phyloP scores from a whole-genome alignment of 1,140 invertebrate species.

The Chironomus striatipennis region DNA sequence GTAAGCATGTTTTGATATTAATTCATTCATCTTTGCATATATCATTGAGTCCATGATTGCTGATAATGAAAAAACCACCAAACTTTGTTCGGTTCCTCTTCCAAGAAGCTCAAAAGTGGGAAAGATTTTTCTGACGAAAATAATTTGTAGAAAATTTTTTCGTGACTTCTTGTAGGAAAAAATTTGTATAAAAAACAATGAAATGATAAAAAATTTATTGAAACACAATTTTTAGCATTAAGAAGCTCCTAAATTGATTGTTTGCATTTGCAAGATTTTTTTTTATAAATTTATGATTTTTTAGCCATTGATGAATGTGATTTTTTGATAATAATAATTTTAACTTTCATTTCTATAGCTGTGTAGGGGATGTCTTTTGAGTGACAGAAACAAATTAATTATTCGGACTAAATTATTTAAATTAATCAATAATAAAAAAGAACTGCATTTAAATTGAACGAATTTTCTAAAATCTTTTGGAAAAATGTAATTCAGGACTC shows the following conservation, averaged over 20 bases:
- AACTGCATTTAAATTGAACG: too few relatives aligned
- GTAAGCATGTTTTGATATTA: neutral
- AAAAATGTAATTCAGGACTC: too few relatives aligned
- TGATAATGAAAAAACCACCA: neutral
- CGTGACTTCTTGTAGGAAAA: neutral
- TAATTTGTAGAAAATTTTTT: neutral
- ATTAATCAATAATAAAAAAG: too few relatives aligned
- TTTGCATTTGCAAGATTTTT: neutral
- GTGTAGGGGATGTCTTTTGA: too few relatives aligned
- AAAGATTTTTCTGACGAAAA: neutral
- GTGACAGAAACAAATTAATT: too few relatives aligned
- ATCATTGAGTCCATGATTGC: neutral
- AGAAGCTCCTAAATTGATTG: neutral
- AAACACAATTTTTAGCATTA: neutral
- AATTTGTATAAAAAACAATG: neutral
- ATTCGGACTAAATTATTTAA: too few relatives aligned
- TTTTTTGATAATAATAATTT: neutral
- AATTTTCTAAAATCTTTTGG: too few relatives aligned
- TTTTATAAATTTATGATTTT: neutral
- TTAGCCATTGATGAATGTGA: constrained; percentile 12
- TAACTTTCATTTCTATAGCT: neutral
- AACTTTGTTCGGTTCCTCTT: constrained; percentile 12
- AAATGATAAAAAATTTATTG: neutral
- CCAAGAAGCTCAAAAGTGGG: neutral
- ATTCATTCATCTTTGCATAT: too few relatives aligned